Conservation (phyloP, 2,113 vertebrate genomes). For the Megaceryle torquata region DNA sequence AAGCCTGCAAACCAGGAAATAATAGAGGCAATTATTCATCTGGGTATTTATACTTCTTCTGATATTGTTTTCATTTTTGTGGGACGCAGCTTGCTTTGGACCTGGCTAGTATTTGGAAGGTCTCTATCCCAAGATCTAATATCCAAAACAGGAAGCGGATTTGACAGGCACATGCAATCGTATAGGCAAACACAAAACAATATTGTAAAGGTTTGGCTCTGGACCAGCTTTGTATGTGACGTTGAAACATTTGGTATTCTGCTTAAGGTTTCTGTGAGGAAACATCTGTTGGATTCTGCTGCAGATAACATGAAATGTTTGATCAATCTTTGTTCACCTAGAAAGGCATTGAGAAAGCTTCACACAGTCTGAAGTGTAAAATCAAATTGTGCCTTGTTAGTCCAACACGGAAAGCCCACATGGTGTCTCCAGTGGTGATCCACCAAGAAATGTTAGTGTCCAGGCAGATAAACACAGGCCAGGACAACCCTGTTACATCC, state of each 20-base stretch:
- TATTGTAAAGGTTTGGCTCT: not conserved
- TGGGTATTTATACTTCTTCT: slow-evolving; percentile 16
- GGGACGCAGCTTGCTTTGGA: slow-evolving; percentile 34
- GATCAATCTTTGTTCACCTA: not conserved
- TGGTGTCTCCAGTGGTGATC: not conserved
- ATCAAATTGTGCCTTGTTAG: not conserved
- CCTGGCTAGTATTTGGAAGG: not conserved
- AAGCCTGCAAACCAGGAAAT: slow-evolving; percentile 49
- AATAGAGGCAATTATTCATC: slow-evolving; percentile 50
- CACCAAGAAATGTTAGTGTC: not conserved
- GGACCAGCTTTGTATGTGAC: slow-evolving; percentile 9
- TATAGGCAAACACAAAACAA: slow-evolving; percentile 8
- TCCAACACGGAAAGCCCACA: not conserved
- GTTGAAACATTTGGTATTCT: slow-evolving; percentile 38
- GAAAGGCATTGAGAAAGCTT: not conserved
- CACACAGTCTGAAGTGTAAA: not conserved
- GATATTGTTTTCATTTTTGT: slow-evolving; percentile 25
- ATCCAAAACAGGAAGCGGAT: slow-evolving; percentile 57
- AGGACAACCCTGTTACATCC: not conserved
- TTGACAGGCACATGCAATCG: slow-evolving; percentile 25
- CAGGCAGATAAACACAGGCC: not conserved
- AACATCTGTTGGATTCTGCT: slow-evolving; percentile 63
- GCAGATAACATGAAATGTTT: not conserved
- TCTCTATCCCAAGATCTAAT: slow-evolving; percentile 12
- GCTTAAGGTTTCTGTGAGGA: slow-evolving; percentile 46